Evolutionary conservation across 2,888 invertebrate genomes (phyloP), one percentile per base, ranked within the genome.

Genomic region (Prosapia bicincta): DNA sequence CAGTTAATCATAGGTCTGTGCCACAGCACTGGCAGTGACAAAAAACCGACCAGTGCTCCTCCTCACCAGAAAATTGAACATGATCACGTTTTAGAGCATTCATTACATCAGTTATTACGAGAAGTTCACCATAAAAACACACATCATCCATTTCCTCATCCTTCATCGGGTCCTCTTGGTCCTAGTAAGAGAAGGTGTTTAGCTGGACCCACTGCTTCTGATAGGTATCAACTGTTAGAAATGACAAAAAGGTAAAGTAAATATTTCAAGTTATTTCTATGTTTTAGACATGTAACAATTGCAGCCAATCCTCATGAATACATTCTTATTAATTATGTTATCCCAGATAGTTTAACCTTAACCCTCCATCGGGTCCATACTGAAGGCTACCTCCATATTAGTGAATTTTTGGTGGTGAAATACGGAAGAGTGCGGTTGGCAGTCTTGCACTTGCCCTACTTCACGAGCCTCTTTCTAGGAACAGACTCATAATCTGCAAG

Each of bases 1-100:
- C 97, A 98, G 83, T 85, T 98, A 24, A 92, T 96, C 54, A 97
- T 98, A 77, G 94, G 96, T 0, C 86, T 98, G 1, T 95, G 97
- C 82, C 98, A 98, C 84, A 86, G 85, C n/a, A 71, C 66, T 26
- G 88, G 88, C 75, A 74, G 54, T 20, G 69, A 76, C n/a, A 74
- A 68, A 26, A 69, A 66, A 43, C 43, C 74, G 0, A 67, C 87
- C 75, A 74, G 69, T 69, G 71, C 66, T 26, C 77, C 28, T 24
- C 76, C 66, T 69, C 80, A 69, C 66, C 80, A 80, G 84, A 82
- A 90, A 82, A 88, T 89, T 24, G 97, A 97, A 82, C 97, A 98
- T 83, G 97, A 98, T 86, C 97, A 97, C 83, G 98, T 98, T n/a
- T 85, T 98, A 79, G 98, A 98, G 84, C 98, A 98, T 84, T 97